Evolutionary conservation across 2,797 vertebrate species (phyloP), one percentile per base, ranked within the genome.

Genomic region (Malurus splendens): DNA sequence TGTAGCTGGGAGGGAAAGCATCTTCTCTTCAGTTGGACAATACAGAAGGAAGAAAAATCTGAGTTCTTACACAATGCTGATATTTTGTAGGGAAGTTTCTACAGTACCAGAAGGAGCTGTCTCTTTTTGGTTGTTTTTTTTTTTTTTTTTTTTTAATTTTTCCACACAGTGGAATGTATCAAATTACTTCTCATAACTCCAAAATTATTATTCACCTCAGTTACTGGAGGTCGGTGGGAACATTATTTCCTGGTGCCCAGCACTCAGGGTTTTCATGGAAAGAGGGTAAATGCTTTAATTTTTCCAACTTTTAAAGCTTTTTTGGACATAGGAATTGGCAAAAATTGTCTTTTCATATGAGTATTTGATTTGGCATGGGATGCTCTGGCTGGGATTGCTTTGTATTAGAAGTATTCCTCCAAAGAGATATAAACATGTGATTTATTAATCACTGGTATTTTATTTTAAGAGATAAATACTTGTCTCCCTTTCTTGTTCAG

Each of bases 361-460:
- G 27, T 96, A 91, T 97, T 96, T 96, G 92, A 82, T 92, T 96
- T 97, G 96, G 96, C 95, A 85, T 81, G 32, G 70, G 67, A 59
- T 52, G 32, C 18, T 88, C 59, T 93, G 76, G 48, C 86, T 90
- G 90, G 91, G 94, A 71, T 94, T 78, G 73, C 92, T 93, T 95
- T 86, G 70, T 93, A 56, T 94, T 96, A 92, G 84, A 93, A 94
- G 80, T 90, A 57, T 93, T 92, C 82, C 90, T 93, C 93, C 73
- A 60, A 93, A 94, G 94, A 95, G 86, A 93, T 86, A 95, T 90
- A 96, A 97, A 91, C 82, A 95, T 94, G 62, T 96, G 94, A 96
- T 95, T 95, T 94, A 95, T 96, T 95, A 95, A 94, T 95, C 80
- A 66, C 60, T 94, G 87, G 64, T 91, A 80, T 94, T 95, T 95